These are phyloP conservation scores for Colistium nudipinnis DNA, from an alignment of 2,113 vertebrate genomes.

Conservation along the genomic window DNA sequence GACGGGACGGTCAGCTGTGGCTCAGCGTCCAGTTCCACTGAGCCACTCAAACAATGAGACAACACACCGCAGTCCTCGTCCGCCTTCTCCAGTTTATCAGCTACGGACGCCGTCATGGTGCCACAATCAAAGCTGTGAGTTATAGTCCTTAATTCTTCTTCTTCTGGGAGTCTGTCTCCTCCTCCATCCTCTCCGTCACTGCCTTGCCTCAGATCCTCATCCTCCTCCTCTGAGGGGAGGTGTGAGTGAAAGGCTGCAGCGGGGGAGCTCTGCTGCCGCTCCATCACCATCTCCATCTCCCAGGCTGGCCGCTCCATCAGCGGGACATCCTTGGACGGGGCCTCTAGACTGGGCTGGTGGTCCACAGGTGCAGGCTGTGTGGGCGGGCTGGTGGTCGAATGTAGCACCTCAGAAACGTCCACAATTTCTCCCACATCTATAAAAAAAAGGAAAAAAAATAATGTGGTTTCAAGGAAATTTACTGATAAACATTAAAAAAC, in stretches of 20 bases:
- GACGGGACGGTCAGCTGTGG: constrained; percentile 17
- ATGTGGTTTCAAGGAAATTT: not conserved
- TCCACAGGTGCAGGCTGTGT: constrained; percentile 29
- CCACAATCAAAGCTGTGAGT: constrained; percentile 65
- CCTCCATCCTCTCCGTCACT: constrained; percentile 15
- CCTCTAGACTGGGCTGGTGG: constrained; percentile 39
- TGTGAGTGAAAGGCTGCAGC: constrained; percentile 29
- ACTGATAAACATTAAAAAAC: not conserved
- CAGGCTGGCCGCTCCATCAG: constrained; percentile 65
- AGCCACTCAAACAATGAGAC: constrained; percentile 12
- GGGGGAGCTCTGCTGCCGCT: constrained; percentile 48
- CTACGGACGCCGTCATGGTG: constrained; percentile 51
- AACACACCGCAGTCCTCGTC: constrained; percentile 35
- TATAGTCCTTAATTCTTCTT: constrained; percentile 26
- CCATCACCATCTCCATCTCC: constrained; percentile 74
- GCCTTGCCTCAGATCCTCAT: constrained; percentile 42
- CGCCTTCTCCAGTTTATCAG: constrained; percentile 52
- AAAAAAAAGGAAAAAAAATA: constrained; percentile 1
- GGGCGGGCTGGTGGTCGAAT: constrained; percentile 3
- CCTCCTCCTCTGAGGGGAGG: constrained; percentile 47
- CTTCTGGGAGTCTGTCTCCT: constrained; percentile 13
- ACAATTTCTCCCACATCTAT: constrained; percentile 55
- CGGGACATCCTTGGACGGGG: constrained; percentile 24
- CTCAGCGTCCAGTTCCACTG: constrained; percentile 13
- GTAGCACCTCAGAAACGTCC: constrained; percentile 41